phyloP scores from a whole-genome alignment of 2,797 vertebrate genomes.

The Adelosebastes latens region DNA sequence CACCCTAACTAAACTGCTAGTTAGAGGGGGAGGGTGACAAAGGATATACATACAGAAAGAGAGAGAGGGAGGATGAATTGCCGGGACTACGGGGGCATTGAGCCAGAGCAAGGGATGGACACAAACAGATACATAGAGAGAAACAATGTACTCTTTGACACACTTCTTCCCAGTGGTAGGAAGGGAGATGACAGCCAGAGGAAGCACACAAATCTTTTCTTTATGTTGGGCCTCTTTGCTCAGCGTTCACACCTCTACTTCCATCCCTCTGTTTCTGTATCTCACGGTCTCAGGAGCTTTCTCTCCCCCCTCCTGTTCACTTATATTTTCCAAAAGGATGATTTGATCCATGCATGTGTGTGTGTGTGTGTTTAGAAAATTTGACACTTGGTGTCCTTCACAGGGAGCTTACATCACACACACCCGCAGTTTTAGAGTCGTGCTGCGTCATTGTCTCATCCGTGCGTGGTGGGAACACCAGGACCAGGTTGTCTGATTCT shows the following conservation, averaged over 20 bases:
- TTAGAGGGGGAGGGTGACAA: slow-evolving; percentile 50
- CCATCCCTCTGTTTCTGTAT: slow-evolving; percentile 47
- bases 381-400: slow-evolving; percentile 36
- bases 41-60: slow-evolving; percentile 29
- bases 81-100: slow-evolving; percentile 37
- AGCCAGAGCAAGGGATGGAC: slow-evolving; percentile 53
- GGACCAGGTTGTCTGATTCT: slow-evolving; percentile 34
- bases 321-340: slow-evolving; percentile 30
- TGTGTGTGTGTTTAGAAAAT: slow-evolving; percentile 29
- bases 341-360: slow-evolving; percentile 28
- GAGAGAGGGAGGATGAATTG: slow-evolving; percentile 41
- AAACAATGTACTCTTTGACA: slow-evolving; percentile 76
- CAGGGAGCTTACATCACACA: slow-evolving; percentile 26
- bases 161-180: slow-evolving; percentile 64
- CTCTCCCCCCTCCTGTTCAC: not conserved
- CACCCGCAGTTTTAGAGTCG: slow-evolving; percentile 21
- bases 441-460: slow-evolving; percentile 50
- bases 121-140: slow-evolving; percentile 63
- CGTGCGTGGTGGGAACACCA: slow-evolving; percentile 23
- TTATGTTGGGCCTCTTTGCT: slow-evolving; percentile 56
- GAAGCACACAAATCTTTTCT: slow-evolving; percentile 71
- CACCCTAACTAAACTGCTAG: slow-evolving; percentile 58
- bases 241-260: slow-evolving; percentile 62
- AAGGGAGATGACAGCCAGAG: slow-evolving; percentile 60
- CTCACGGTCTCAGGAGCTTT: slow-evolving; percentile 25